Base-by-base conservation (phyloP, 2,113 vertebrate species). In the Microtus richardsoni region DNA sequence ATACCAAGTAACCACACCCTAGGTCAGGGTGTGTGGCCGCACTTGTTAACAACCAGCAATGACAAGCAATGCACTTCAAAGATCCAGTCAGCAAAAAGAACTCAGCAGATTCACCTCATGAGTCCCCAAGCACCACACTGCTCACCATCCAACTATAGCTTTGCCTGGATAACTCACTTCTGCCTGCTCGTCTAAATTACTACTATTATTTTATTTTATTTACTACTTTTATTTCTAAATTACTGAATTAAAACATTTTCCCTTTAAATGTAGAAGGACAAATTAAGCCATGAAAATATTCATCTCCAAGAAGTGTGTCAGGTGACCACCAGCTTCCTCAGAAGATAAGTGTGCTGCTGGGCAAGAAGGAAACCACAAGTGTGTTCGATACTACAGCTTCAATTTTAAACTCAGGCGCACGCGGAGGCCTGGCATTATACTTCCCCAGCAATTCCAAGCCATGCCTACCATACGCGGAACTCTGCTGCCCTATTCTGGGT, bases 401-500 rank as follows among this genome's bases (percentile, higher is more conserved):
- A 12, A 12, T 79, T 75, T 28, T 84, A 82, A 4, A 47, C 16
- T 16, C 14, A 77, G 16, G 13, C 16, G 26, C 44, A 47, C 74
- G 30, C 7, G 44, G 44, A 77, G 49, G 13, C 74, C 92, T 85
- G 17, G 4, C 22, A 36, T 84, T 91, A 21, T 91, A 39, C 8
- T 52, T 33, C 14, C 17, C 83, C 64, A 70, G 17, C 19, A 2
- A 87, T 9, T 54, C 58, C 24, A 89, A 74, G 82, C 88, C 1
- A 10, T 1, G 8, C 5, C 89, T 60, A 49, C 8, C 58, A 88
- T 62, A 90, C 85, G 19, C 24, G 70, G 89, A 83, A 33, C 36
- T 97, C 95, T 98, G 96, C 97, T 97, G 98, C 98, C 98, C 98
- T 97, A 98, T 98, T 77, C 60, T 2, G 98, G 93, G 84, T 82